A percentile compares a stretch with the other conserved stretches of the same genome.
Conservation (phyloP, 2,113 vertebrate species). For the Synodontis membranacea region DNA sequence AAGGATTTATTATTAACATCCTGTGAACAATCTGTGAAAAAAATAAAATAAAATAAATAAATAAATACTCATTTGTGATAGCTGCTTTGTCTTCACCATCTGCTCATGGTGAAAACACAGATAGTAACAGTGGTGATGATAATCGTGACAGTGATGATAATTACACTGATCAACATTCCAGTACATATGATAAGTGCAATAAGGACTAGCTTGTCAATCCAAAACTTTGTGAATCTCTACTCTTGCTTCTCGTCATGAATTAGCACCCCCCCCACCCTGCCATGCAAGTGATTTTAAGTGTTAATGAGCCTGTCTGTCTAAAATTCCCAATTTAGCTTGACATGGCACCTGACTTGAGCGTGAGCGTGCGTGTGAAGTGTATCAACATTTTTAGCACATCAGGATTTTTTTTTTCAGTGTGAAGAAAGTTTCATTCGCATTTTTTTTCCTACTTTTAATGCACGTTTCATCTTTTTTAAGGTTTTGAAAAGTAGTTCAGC, state of each 20-base stretch:
- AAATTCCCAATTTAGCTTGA: constrained; percentile 81
- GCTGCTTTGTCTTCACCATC: constrained; percentile 2
- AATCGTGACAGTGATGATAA: constrained; percentile 4
- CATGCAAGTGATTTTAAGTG: constrained; percentile 63
- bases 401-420: background rate
- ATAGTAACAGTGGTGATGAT: background rate
- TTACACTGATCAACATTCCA: background rate
- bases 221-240: background rate
- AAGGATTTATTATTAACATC: background rate
- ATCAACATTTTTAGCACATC: background rate
- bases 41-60: too few relatives aligned
- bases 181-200: background rate
- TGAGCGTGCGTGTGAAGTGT: constrained; percentile 28
- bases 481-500: background rate
- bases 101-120: background rate
- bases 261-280: background rate
- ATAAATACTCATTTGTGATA: too few relatives aligned
- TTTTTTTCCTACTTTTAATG: background rate
- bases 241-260: background rate
- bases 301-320: constrained; percentile 82
- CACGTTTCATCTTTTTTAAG: background rate
- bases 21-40: background rate
- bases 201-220: background rate
- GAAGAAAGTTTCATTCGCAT: background rate
- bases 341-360: constrained; percentile 62